phyloP scores from a whole-genome alignment of 92 coral and sea anemone species.

The Muricea muricata region DNA sequence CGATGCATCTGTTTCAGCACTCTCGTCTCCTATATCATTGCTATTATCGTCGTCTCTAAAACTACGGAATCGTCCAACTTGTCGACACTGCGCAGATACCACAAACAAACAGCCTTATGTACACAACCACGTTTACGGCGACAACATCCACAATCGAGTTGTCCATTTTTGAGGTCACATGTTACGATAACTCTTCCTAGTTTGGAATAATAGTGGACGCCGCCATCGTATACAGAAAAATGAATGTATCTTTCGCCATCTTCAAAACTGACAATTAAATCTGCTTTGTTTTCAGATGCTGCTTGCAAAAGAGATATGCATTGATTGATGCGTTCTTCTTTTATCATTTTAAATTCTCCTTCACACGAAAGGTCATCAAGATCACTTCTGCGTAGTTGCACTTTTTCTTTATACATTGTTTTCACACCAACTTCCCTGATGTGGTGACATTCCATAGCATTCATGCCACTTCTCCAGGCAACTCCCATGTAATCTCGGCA shows the following conservation, averaged over 20 bases:
- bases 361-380: slow-evolving; percentile 48
- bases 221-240: slow-evolving; percentile 67
- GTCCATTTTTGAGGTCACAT: slow-evolving; percentile 45
- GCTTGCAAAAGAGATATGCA: slow-evolving; percentile 14
- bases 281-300: slow-evolving; percentile 20
- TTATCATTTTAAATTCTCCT: slow-evolving; percentile 31
- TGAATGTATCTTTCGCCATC: slow-evolving; percentile 56
- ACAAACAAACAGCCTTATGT: slow-evolving; percentile 52
- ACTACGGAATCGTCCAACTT: neutral
- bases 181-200: slow-evolving; percentile 60
- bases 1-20: neutral
- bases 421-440: slow-evolving; percentile 37
- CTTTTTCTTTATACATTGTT: slow-evolving; percentile 16
- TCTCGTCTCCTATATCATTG: too few relatives aligned
- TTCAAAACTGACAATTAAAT: slow-evolving; percentile 16
- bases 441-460: slow-evolving; percentile 54
- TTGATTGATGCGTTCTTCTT: slow-evolving; percentile 45
- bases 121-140: slow-evolving; percentile 46
- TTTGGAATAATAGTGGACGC: slow-evolving; percentile 56
- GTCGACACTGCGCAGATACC: slow-evolving; percentile 44
- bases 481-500: slow-evolving; percentile 48
- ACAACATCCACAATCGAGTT: slow-evolving; percentile 62
- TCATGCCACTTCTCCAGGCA: slow-evolving; percentile 72
- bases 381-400: neutral
- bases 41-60: neutral